Conservation (phyloP, 2,888 invertebrate species). For the Malthinus seriepunctatus region DNA sequence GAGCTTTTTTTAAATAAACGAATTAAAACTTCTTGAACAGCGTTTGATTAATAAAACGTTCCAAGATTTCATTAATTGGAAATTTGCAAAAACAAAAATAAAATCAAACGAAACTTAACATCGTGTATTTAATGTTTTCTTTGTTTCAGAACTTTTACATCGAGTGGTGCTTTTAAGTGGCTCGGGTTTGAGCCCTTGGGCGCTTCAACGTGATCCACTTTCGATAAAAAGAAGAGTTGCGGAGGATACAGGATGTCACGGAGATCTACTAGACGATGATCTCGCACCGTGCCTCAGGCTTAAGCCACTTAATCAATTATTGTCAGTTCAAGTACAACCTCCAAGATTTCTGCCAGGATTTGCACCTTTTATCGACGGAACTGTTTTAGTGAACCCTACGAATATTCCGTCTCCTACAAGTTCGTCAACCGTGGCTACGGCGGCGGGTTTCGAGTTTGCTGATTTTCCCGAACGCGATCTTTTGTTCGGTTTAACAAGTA, state of each 20-base stretch:
- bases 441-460: constrained; percentile 79
- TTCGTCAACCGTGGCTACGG: constrained; percentile 66
- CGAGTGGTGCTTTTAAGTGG: constrained; percentile 88
- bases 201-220: constrained; percentile 82
- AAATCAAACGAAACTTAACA: background rate
- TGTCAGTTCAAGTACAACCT: constrained; percentile 75
- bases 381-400: constrained; percentile 72
- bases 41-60: too few relatives aligned
- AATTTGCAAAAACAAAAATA: background rate
- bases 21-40: too few relatives aligned
- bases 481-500: constrained; percentile 80
- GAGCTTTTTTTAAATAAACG: too few relatives aligned
- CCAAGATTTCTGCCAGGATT: constrained; percentile 87
- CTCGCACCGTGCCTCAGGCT: constrained; percentile 82
- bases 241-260: constrained; percentile 82
- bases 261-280: constrained; percentile 80
- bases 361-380: constrained; percentile 94
- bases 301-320: constrained; percentile 73
- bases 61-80: background rate
- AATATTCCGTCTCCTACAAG: constrained; percentile 54
- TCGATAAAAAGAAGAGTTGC: constrained; percentile 80
- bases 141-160: constrained; percentile 79
- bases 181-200: constrained; percentile 90
- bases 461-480: constrained; percentile 82
- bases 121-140: constrained; percentile 11